A percentile compares a stretch with the other conserved stretches of the same genome.
Evolutionary conservation across 2,888 invertebrate genomes (phyloP).

Genomic region (Hirtodrosophila histrioides): DNA sequence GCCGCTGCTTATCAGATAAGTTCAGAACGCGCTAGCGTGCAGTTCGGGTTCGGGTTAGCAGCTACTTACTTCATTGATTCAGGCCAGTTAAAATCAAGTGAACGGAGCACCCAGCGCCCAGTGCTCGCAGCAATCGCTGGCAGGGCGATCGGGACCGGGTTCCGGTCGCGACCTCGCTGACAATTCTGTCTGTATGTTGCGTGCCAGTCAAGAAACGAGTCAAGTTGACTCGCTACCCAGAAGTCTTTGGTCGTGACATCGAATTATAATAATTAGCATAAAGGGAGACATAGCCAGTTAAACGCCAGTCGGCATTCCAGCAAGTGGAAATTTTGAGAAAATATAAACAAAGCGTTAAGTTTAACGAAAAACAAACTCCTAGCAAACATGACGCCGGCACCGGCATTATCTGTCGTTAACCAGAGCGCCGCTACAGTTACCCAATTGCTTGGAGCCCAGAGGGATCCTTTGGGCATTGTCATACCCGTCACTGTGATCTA

Average conservation of each 20-base stretch:
- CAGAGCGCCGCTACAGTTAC: slow-evolving; percentile 31
- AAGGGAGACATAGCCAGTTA: slow-evolving; percentile 50
- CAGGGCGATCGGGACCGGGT: slow-evolving; percentile 12
- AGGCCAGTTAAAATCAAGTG: slow-evolving; percentile 27
- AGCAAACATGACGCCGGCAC: slow-evolving; percentile 26
- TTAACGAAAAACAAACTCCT: slow-evolving; percentile 36
- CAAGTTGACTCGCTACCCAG: slow-evolving; percentile 20
- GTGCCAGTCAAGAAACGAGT: slow-evolving; percentile 63
- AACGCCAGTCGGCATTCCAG: slow-evolving; percentile 47
- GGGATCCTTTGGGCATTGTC: slow-evolving; percentile 88
- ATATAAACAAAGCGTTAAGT: slow-evolving; percentile 37
- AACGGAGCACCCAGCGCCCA: slow-evolving; percentile 21
- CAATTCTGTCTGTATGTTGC: slow-evolving; percentile 57
- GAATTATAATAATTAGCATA: slow-evolving; percentile 81
- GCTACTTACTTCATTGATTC: slow-evolving; percentile 13
- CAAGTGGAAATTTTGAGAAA: slow-evolving; percentile 69
- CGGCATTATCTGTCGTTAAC: slow-evolving; percentile 34
- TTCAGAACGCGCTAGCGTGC: slow-evolving; percentile 67
- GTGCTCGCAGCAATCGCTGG: slow-evolving; percentile 16
- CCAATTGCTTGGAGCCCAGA: slow-evolving; percentile 84
- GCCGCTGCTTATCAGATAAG: slow-evolving; percentile 76
- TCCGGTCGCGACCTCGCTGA: slow-evolving; percentile 35
- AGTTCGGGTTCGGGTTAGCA: slow-evolving; percentile 37
- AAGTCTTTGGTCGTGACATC: slow-evolving; percentile 57
- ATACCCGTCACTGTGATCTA: slow-evolving; percentile 91